Evolutionary conservation across 2,888 invertebrate genomes (phyloP).

Genomic region (Coenonympha arcania): DNA sequence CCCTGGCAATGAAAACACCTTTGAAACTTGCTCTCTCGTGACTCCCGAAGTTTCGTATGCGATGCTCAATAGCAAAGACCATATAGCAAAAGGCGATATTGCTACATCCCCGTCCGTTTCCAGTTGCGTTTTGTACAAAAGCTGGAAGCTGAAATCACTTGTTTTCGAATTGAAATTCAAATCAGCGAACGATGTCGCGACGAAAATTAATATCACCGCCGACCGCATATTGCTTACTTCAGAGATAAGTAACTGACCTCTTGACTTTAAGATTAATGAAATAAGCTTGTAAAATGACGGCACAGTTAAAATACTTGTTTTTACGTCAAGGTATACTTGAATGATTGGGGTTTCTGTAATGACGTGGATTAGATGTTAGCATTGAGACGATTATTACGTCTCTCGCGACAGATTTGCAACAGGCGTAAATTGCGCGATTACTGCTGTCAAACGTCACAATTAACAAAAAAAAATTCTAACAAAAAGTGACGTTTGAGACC

Average conservation of each 20-base stretch:
- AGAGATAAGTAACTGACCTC: neutral
- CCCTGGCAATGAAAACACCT: neutral
- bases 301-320: too few species aligned
- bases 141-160: constrained; percentile 59
- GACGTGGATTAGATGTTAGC: too few species aligned
- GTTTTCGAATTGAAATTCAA: constrained; percentile 54
- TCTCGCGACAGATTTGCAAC: too few species aligned
- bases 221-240: neutral
- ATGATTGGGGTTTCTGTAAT: too few species aligned
- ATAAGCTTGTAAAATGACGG: too few species aligned
- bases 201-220: neutral
- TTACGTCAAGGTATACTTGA: too few species aligned
- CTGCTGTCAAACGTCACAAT: too few species aligned
- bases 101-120: constrained; percentile 55
- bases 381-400: too few species aligned
- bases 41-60: constrained; percentile 55
- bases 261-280: too few species aligned
- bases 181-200: constrained; percentile 17
- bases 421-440: too few species aligned
- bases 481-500: too few species aligned
- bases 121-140: constrained; percentile 52
- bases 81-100: constrained; percentile 64
- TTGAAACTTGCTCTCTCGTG: constrained; percentile 28
- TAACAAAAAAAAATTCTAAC: too few species aligned
- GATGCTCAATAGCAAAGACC: constrained; percentile 61